Evolutionary conservation across 2,888 invertebrate species (phyloP).

Genomic region (Thereva nobilitata): DNA sequence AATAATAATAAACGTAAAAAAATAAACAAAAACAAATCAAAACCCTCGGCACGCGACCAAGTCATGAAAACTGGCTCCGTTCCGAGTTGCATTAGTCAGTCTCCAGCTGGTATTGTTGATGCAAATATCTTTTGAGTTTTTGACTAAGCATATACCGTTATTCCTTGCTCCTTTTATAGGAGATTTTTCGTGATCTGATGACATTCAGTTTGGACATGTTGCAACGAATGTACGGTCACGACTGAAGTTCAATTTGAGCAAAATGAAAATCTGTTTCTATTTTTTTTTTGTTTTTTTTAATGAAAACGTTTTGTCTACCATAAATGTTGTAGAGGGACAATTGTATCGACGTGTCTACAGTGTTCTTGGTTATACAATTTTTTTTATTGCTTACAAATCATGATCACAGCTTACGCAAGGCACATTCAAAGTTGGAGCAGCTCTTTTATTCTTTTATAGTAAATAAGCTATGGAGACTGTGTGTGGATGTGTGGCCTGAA

Average conservation of each 20-base stretch:
- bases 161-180: neutral
- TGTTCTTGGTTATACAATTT: too few species aligned
- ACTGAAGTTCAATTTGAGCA: conserved; percentile 20
- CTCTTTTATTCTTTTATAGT: too few species aligned
- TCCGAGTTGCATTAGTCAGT: neutral
- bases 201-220: conserved; percentile 21
- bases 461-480: too few species aligned
- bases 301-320: too few species aligned
- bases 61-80: neutral
- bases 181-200: conserved; percentile 29
- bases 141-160: neutral
- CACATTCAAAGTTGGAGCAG: too few species aligned
- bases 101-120: neutral
- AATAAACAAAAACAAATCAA: neutral
- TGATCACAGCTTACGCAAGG: too few species aligned
- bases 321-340: too few species aligned
- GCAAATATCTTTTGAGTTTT: neutral
- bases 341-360: too few species aligned
- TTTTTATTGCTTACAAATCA: too few species aligned
- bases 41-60: conserved; percentile 2
- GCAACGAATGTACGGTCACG: conserved; percentile 15
- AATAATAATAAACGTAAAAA: neutral
- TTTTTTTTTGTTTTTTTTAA: too few species aligned
- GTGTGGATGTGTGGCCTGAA: too few species aligned
- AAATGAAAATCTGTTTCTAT: neutral